Evolutionary conservation across 2,797 vertebrate species (phyloP).

Genomic region (Megalops cyprinoides): DNA sequence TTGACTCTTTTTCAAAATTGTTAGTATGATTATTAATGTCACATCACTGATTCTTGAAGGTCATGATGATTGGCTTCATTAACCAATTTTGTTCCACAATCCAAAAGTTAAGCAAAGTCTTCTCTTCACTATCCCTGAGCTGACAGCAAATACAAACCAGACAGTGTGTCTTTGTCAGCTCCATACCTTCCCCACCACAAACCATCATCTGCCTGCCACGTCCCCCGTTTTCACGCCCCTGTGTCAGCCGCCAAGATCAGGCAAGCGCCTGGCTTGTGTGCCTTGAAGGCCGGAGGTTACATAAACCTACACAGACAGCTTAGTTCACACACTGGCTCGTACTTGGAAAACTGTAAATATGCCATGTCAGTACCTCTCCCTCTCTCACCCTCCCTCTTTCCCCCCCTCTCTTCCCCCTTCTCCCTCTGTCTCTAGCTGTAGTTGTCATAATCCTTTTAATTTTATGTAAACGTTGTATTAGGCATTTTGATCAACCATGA

Average conservation of each 20-base stretch:
- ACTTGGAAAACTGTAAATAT: slow-evolving; percentile 69
- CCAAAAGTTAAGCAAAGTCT: background rate
- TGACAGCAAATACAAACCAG: slow-evolving; percentile 65
- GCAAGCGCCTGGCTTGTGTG: slow-evolving; percentile 58
- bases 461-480: slow-evolving; percentile 14
- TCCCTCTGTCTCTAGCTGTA: background rate
- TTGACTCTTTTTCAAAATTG: background rate
- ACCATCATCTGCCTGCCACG: slow-evolving; percentile 59
- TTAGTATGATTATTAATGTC: background rate
- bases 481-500: too few relatives aligned
- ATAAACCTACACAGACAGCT: slow-evolving; percentile 75
- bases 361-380: slow-evolving; percentile 48
- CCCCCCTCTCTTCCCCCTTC: background rate
- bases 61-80: background rate
- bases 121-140: slow-evolving; percentile 40
- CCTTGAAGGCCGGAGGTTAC: slow-evolving; percentile 77
- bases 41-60: background rate
- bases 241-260: slow-evolving; percentile 76
- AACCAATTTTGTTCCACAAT: background rate
- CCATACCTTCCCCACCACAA: slow-evolving; percentile 51
- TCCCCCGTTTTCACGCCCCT: slow-evolving; percentile 67
- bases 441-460: slow-evolving; percentile 48
- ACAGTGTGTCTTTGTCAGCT: slow-evolving; percentile 76
- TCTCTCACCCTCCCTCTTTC: slow-evolving; percentile 31
- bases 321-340: slow-evolving; percentile 72